These are phyloP conservation scores for Rhinogobio ventralis DNA, from an alignment of 2,797 vertebrate species.

Conservation along the genomic window DNA sequence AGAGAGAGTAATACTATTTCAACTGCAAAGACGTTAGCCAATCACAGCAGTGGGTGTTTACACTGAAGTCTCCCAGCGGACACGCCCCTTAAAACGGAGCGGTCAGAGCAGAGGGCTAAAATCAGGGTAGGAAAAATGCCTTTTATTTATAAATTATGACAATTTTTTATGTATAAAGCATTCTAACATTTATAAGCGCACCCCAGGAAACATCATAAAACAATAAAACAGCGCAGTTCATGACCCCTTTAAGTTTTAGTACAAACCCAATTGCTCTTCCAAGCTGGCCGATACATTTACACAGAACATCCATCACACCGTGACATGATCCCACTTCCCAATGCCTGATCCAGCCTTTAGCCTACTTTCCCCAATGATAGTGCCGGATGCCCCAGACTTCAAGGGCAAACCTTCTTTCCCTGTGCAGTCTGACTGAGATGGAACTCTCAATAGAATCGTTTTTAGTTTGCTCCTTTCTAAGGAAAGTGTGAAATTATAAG, in stretches of 20 bases:
- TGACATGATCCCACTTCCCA: slow-evolving; percentile 53
- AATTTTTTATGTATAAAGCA: too few species aligned
- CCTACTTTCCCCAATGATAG: slow-evolving; percentile 40
- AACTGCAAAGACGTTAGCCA: too few species aligned
- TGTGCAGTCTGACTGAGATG: not conserved
- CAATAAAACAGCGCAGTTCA: too few species aligned
- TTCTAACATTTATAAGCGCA: too few species aligned
- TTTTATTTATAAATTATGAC: too few species aligned
- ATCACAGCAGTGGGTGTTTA: too few species aligned
- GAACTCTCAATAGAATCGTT: not conserved
- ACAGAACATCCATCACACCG: slow-evolving; percentile 56
- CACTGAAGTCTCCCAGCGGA: too few species aligned
- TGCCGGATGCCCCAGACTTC: slow-evolving; percentile 35
- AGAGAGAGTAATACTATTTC: too few species aligned
- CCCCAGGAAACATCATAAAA: too few species aligned
- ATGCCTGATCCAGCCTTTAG: slow-evolving; percentile 49
- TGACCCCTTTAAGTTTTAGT: slow-evolving; percentile 4
- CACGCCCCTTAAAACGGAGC: too few species aligned
- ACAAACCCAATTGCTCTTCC: slow-evolving; percentile 6
- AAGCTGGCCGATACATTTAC: slow-evolving; percentile 48
- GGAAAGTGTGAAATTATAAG: not conserved
- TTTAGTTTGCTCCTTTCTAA: not conserved
- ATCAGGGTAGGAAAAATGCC: too few species aligned
- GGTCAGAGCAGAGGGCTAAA: too few species aligned
- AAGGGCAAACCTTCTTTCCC: slow-evolving; percentile 34